Conservation (phyloP, 2,888 invertebrate species). For the Lithophane socia region DNA sequence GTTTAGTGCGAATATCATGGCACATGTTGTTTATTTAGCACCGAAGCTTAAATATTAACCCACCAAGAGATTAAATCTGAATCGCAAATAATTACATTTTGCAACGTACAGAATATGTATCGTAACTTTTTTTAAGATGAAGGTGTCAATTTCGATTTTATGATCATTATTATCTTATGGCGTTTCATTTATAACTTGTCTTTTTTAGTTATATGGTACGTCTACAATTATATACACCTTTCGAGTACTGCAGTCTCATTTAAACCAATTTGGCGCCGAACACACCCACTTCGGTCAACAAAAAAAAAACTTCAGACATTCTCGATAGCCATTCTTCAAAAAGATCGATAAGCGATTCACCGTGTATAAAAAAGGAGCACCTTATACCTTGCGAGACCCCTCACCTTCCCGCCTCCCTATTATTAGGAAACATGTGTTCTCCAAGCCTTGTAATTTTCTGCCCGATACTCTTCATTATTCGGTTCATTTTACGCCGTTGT, state of each 20-base stretch:
- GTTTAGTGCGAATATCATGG: slow-evolving; percentile 1
- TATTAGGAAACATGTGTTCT: slow-evolving; percentile 73
- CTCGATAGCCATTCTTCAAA: slow-evolving; percentile 48
- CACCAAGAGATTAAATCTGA: not conserved
- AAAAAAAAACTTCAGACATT: slow-evolving; percentile 35
- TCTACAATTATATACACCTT: not conserved
- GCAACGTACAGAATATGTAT: not conserved
- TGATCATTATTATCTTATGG: not conserved
- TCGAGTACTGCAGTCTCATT: not conserved
- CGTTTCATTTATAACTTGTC: not conserved
- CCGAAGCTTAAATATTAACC: not conserved
- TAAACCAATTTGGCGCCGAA: slow-evolving; percentile 42
- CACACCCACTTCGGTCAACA: slow-evolving; percentile 1
- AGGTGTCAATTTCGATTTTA: not conserved
- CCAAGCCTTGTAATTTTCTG: slow-evolving; percentile 74
- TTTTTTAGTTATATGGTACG: not conserved
- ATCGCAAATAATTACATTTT: not conserved
- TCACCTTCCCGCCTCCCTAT: slow-evolving; percentile 64
- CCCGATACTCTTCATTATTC: slow-evolving; percentile 73
- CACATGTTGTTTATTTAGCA: not conserved
- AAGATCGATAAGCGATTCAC: slow-evolving; percentile 62
- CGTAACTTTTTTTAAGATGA: not conserved
- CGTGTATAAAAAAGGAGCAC: slow-evolving; percentile 57
- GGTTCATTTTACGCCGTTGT: slow-evolving; percentile 73
- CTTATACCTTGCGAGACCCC: slow-evolving; percentile 63